A percentile compares a stretch with the other conserved stretches of the same genome.
Conservation (phyloP, 1,140 invertebrate species). For the Ceratitis capitata region DNA sequence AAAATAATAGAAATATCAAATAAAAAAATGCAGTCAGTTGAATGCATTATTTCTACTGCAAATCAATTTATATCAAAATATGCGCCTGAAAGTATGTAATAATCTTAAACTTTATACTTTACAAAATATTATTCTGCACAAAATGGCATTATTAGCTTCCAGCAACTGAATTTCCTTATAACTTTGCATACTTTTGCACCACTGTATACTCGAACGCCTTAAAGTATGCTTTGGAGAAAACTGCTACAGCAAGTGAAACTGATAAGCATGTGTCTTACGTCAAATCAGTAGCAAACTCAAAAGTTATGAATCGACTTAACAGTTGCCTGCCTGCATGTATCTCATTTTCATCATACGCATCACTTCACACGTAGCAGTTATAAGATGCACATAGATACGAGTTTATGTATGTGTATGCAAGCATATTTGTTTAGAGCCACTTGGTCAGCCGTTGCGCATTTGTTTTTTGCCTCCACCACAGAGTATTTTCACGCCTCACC, state of each 20-base stretch:
- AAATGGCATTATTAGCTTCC: too few relatives aligned
- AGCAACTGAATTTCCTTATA: too few relatives aligned
- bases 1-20: too few relatives aligned
- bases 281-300: not conserved
- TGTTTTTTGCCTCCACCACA: not conserved
- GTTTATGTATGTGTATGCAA: not conserved
- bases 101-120: too few relatives aligned
- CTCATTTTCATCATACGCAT: not conserved
- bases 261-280: not conserved
- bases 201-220: not conserved
- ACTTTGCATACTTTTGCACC: not conserved
- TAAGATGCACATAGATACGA: not conserved
- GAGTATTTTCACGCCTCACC: not conserved
- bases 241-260: slow-evolving; percentile 1
- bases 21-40: too few relatives aligned
- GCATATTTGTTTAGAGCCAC: not conserved
- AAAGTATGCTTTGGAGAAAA: not conserved
- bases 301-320: slow-evolving; percentile 37
- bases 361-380: slow-evolving; percentile 15
- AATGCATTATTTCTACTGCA: too few relatives aligned
- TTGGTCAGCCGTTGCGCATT: slow-evolving; percentile 25
- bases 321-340: not conserved
- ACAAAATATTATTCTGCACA: too few relatives aligned
- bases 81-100: too few relatives aligned
- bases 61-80: too few relatives aligned